Evolutionary conservation across 1,140 invertebrate species (phyloP), one percentile per base, ranked within the genome.

Genomic region (Linepithema humile): DNA sequence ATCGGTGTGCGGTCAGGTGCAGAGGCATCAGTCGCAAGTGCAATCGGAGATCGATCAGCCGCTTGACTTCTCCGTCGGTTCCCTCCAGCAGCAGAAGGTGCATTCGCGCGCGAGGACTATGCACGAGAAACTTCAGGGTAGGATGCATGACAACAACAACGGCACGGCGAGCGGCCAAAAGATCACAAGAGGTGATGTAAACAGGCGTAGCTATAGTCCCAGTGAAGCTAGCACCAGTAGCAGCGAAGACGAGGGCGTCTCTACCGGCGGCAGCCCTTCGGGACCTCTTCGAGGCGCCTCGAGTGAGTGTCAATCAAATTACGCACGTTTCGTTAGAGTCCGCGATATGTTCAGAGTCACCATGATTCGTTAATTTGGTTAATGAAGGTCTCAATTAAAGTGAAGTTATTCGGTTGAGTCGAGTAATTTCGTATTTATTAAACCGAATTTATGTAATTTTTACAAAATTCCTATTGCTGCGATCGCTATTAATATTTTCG

Each of bases 221-320:
- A 94, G 94, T 90, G 94, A 94, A 57, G 92, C 83, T 23, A 90
- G 90, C 50, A 89, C 88, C 38, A 93, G 91, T 73, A 93, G 89
- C 40, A 94, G 93, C 88, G 94, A 94, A 50, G 94, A 94, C 77
- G 94, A 94, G 80, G 94, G 93, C 20, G 94, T 94, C 0, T 94
- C 94, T 32, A 94, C 93, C 5, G 91, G 94, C 29, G 93, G 93
- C 60, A 94, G 94, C 73, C 94, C 94, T 29, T 90, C 91, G 35
- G 93, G 92, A 48, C 93, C 93, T 5, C 89, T 94, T 29, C 91
- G 93, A 12, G 92, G 92, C 15, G 80, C 90, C 38, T 80, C 75
- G n/a, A 64, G 75, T 80, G 48, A 80, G 75, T 1, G 48, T 78
- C 32, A 5, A 69, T 53, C 12, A n/a, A 57, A 80, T 70, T 69